Conservation (phyloP, 2,113 vertebrate genomes). For the Pelobates fuscus region DNA sequence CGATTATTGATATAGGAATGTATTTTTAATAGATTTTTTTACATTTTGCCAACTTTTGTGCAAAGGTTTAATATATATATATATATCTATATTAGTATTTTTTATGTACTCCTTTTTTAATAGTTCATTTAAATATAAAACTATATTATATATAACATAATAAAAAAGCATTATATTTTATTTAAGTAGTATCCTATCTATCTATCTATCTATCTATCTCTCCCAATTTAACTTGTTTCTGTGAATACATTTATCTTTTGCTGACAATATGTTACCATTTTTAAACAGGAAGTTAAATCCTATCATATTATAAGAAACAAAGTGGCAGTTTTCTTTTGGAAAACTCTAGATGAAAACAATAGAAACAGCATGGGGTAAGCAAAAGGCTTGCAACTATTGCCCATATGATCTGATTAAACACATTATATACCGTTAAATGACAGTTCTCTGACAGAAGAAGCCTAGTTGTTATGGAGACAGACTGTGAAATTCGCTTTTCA, state of each 20-base stretch:
- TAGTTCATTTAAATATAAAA: too few species aligned
- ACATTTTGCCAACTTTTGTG: too few species aligned
- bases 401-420: slow-evolving; percentile 50
- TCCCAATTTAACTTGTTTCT: slow-evolving; percentile 14
- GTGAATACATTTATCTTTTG: not conserved
- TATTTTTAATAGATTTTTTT: too few species aligned
- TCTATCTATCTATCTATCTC: slow-evolving; percentile 24
- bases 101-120: too few species aligned
- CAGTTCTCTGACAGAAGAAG: slow-evolving; percentile 49
- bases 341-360: slow-evolving; percentile 33
- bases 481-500: slow-evolving; percentile 54
- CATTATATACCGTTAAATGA: slow-evolving; percentile 42
- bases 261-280: not conserved
- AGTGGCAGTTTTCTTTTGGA: slow-evolving; percentile 33
- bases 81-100: too few species aligned
- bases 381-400: slow-evolving; percentile 44
- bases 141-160: too few species aligned
- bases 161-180: not conserved
- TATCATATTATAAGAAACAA: slow-evolving; percentile 17
- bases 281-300: slow-evolving; percentile 7
- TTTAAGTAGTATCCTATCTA: not conserved
- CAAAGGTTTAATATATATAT: too few species aligned
- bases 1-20: too few species aligned
- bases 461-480: slow-evolving; percentile 47
- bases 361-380: slow-evolving; percentile 43